These are phyloP conservation scores for Monochamus saltuarius DNA, from an alignment of 1,140 invertebrate species.

Conservation along the genomic window DNA sequence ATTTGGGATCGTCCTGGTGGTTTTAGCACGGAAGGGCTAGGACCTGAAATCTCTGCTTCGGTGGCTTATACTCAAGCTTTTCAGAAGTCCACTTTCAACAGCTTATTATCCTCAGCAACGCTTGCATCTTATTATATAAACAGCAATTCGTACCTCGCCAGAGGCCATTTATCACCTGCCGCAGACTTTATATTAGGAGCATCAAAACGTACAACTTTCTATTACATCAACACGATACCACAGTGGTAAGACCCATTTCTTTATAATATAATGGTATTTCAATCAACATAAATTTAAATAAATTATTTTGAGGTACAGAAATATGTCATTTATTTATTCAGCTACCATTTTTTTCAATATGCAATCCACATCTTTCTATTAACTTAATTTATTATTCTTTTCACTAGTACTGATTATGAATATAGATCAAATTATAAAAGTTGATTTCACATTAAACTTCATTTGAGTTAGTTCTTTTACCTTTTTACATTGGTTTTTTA, in stretches of 20 bases:
- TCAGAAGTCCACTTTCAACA: constrained; percentile 46
- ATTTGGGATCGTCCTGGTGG: constrained; percentile 34
- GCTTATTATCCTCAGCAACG: constrained; percentile 43
- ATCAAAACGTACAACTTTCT: constrained; percentile 56
- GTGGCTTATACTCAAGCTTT: constrained; percentile 40
- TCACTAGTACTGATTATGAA: too few species aligned
- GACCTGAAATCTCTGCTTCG: constrained; percentile 22
- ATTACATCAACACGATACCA: constrained; percentile 57
- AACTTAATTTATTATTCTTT: too few species aligned
- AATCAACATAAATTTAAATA: too few species aligned
- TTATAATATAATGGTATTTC: too few species aligned
- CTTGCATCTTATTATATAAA: constrained; percentile 48
- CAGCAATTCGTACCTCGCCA: constrained; percentile 49
- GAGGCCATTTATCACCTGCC: constrained; percentile 58
- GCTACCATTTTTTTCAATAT: too few species aligned
- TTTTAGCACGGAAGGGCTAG: constrained; percentile 44
- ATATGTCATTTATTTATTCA: too few species aligned
- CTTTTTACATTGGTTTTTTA: too few species aligned
- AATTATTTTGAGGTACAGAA: too few species aligned
- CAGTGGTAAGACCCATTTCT: constrained; percentile 52
- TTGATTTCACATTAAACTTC: too few species aligned
- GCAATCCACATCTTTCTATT: too few species aligned
- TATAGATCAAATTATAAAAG: too few species aligned
- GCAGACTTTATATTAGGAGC: constrained; percentile 56
- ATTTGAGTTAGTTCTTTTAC: too few species aligned